Evolutionary conservation across 2,888 invertebrate genomes (phyloP), one percentile per base, ranked within the genome.

Genomic region (Parnassius glacialis): DNA sequence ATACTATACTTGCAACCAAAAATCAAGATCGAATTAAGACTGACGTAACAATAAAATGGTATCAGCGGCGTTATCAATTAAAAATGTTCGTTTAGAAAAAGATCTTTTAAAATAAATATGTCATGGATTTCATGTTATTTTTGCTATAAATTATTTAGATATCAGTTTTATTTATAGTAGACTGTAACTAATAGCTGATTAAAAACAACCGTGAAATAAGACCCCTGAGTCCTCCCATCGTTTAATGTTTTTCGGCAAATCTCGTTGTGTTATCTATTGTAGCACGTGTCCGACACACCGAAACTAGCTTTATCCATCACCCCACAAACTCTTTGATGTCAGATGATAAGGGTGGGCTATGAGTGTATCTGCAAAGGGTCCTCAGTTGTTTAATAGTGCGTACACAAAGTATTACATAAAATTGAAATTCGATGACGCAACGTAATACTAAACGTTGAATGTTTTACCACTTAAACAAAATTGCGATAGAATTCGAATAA

Each of bases 291-390:
- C 53, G 64, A 69, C 62, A 72, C 74, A 72, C 75, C 78, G 84
- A 86, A 85, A 85, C 77, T 67, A 72, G 77, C 72, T 76, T 84
- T 85, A 87, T 88, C 86, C 83, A 83, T 86, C 87, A 84, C 84
- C 85, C 87, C 73, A 74, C 70, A 67, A 81, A 83, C 83, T 85
- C 85, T 87, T 87, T 88, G 86, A 87, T 82, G 83, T 83, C 72
- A 68, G 74, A 75, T 75, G 55, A 81, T 80, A 79, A 78, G 78
- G 70, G 75, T 50, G 68, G 70, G 66, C 65, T 62, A 70, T 67
- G 63, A 72, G 70, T 71, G 74, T 77, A 75, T 73, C 73, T 74
- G 71, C 71, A 20, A 52, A 59, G 70, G 69, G 70, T 66, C 63
- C 64, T 66, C 67, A 64, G 61, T 62, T 66, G 65, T 61, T 65